A percentile compares a stretch with the other conserved stretches of the same genome.
Conservation (phyloP, 1,140 invertebrate genomes). For the Aphelenchoides besseyi region DNA sequence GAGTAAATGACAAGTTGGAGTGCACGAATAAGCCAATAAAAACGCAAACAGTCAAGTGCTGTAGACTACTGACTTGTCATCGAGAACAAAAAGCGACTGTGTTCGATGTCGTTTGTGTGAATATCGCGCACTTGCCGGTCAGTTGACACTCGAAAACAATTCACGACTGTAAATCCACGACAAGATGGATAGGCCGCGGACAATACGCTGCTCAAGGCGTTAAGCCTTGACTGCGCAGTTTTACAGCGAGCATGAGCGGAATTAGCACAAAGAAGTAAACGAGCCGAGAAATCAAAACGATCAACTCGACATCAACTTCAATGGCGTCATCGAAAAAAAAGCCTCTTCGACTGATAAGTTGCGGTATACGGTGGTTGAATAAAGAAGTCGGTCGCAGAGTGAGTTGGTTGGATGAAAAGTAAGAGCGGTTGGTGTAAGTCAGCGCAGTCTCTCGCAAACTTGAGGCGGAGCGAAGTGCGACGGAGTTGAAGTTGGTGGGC, state of each 20-base stretch:
- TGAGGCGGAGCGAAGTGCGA: not conserved
- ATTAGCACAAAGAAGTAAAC: not conserved
- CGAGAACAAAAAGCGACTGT: too few relatives aligned
- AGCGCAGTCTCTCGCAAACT: not conserved
- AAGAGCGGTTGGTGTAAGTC: not conserved
- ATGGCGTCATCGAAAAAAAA: not conserved
- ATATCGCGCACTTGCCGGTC: not conserved
- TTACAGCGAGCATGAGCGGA: not conserved
- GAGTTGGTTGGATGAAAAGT: constrained; percentile 3
- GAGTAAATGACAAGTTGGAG: not conserved
- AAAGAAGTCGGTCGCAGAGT: not conserved
- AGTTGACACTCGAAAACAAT: constrained; percentile 6
- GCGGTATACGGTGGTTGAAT: not conserved
- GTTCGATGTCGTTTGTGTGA: too few relatives aligned
- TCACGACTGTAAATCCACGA: not conserved
- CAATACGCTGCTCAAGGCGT: not conserved
- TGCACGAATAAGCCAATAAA: not conserved
- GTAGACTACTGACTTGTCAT: not conserved
- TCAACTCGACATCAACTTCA: not conserved
- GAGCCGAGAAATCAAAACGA: not conserved
- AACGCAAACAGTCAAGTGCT: not conserved
- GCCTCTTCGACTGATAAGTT: not conserved
- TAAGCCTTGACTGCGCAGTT: constrained; percentile 6
- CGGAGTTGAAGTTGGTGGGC: not conserved
- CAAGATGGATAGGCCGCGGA: not conserved